phyloP scores from a whole-genome alignment of 2,797 vertebrate species.

The Coilia nasus region DNA sequence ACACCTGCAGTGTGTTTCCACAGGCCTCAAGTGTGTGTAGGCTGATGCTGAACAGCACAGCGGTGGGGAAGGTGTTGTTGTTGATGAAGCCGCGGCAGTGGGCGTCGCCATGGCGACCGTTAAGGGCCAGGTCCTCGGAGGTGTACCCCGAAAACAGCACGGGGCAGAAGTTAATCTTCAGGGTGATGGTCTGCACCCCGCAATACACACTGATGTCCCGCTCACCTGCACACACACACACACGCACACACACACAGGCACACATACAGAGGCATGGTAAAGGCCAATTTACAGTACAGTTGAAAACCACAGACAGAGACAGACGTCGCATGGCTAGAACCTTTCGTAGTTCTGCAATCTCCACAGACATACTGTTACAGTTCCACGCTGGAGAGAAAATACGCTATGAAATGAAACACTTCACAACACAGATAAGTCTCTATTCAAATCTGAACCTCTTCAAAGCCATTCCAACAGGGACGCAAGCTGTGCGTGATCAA shows the following conservation, averaged over 20 bases:
- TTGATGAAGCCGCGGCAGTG: conserved; percentile 96
- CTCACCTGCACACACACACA: conserved; percentile 73
- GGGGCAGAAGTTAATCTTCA: conserved; percentile 99
- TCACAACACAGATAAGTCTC: no score
- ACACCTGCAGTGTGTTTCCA: conserved; percentile 93
- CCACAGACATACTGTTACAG: no score
- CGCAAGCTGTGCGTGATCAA: no score
- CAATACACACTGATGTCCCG: conserved; percentile 95
- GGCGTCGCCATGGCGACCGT: conserved; percentile 86
- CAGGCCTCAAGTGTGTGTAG: conserved; percentile 95
- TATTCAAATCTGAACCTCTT: no score
- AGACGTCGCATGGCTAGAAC: no score
- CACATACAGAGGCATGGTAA: no score
- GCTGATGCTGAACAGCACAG: conserved; percentile 95
- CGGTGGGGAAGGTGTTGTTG: conserved; percentile 97
- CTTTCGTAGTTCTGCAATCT: no score
- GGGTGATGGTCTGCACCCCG: conserved; percentile 93
- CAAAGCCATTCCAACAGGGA: no score
- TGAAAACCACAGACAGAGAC: no score
- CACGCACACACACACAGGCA: neutral
- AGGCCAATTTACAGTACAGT: no score
- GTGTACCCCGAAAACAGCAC: conserved; percentile 97
- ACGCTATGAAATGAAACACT: no score
- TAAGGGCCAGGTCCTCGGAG: conserved; percentile 88
- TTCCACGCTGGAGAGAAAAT: no score